Evolutionary conservation across 2,888 invertebrate species (phyloP).

Genomic region (Argyra leucocephala): DNA sequence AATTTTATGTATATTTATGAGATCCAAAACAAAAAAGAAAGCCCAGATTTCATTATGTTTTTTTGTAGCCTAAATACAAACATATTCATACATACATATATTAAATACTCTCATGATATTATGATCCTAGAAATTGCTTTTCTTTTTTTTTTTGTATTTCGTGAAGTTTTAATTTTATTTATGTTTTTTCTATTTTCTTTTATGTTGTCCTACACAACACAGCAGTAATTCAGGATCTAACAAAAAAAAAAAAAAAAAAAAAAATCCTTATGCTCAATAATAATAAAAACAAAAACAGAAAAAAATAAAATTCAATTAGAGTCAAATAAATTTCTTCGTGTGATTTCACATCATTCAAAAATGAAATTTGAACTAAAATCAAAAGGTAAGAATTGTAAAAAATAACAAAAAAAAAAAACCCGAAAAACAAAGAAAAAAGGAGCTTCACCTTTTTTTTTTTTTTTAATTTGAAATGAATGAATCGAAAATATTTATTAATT

Average conservation of each 20-base stretch:
- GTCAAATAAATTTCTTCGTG: conserved; percentile 6
- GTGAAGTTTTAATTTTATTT: not conserved
- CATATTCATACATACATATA: too few species aligned
- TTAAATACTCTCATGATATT: too few species aligned
- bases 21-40: too few species aligned
- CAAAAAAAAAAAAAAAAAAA: too few species aligned
- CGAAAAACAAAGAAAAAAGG: not conserved
- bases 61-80: too few species aligned
- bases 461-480: not conserved
- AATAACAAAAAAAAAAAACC: not conserved
- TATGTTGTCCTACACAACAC: not conserved
- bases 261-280: not conserved
- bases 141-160: too few species aligned
- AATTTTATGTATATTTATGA: too few species aligned
- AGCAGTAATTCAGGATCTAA: not conserved
- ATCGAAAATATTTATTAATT: too few species aligned
- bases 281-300: not conserved
- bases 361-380: not conserved
- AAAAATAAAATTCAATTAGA: not conserved
- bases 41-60: too few species aligned
- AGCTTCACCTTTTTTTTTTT: not conserved
- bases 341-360: not conserved
- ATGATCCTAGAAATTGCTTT: too few species aligned
- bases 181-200: not conserved
- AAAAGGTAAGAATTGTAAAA: too few species aligned